Base-by-base conservation (phyloP, 2,888 invertebrate genomes). In the Polydrusus pterygomalis region DNA sequence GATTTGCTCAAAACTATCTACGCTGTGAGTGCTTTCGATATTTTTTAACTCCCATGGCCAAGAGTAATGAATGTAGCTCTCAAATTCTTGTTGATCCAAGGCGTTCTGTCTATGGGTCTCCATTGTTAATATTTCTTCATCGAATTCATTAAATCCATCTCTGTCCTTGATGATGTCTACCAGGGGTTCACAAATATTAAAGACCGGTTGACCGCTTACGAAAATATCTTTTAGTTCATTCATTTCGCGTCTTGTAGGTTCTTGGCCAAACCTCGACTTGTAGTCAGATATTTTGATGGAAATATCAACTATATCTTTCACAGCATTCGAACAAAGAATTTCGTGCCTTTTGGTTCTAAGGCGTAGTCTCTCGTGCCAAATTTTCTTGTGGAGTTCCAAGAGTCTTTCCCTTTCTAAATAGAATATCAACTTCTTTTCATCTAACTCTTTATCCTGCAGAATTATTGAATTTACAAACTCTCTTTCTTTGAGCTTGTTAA, bases 221-320 rank as follows among this genome's bases (percentile, higher is more conserved):
- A 91, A 92, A 56, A 92, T 85, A 18, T 85, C 86, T 82, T 89
- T 90, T 90, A 92, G 91, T 80, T 91, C 89, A 63, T 89, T 88
- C 82, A 89, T 88, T 75, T 90, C 87, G 11, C 80, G 75, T 58
- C 86, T 81, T 0, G 91, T 89, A 43, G 91, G 88, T 10, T 88
- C 86, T 20, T 82, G 81, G 8, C 83, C 82, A 75, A 85, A 86
- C 10, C 87, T 77, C 70, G 84, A 84, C 79, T 87, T 89, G 80
- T 88, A 91, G 78, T 91, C 90, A 1, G 87, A 88, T 77, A 88
- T 87, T 82, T 89, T 89, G 1, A 90, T 84, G 0, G 91, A 89
- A 47, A 91, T 89, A 83, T 91, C 90, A 1, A 90, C 86, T 1
- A 93, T 82, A 58, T 91, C 90, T n/a, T 89, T 81, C 49, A 91